phyloP scores from a whole-genome alignment of 2,797 vertebrate genomes.

The Gambusia yucatana region DNA sequence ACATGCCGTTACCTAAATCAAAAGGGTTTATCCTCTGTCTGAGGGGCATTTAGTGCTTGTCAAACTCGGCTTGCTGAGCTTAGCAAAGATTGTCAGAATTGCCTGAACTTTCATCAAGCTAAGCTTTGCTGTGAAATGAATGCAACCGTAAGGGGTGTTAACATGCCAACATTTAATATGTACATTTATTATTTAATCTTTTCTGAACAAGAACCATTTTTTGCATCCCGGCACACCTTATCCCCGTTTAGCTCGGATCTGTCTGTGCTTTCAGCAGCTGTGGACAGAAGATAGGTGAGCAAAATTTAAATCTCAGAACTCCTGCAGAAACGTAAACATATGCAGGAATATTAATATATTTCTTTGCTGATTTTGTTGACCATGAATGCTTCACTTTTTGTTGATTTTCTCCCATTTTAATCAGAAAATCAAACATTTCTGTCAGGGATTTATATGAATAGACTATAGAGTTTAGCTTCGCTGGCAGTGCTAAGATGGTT shows the following conservation, averaged over 20 bases:
- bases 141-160: conserved; percentile 11
- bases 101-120: conserved; percentile 30
- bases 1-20: conserved; percentile 22
- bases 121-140: conserved; percentile 20
- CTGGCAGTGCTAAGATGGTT: not conserved
- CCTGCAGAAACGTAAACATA: not conserved
- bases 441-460: not conserved
- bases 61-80: conserved; percentile 5
- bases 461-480: not conserved
- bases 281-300: not conserved
- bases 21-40: conserved; percentile 23
- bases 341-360: not conserved
- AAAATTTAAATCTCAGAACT: not conserved
- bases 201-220: conserved; percentile 9
- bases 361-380: not conserved
- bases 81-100: conserved; percentile 27
- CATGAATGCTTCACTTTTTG: not conserved
- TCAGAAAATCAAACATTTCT: not conserved
- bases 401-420: not conserved
- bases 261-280: not conserved
- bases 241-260: not conserved
- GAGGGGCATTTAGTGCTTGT: conserved; percentile 19
- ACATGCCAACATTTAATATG: conserved; percentile 15
- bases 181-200: conserved; percentile 18
- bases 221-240: not conserved